Evolutionary conservation across 2,888 invertebrate species (phyloP).

Genomic region (Caprella mutica): DNA sequence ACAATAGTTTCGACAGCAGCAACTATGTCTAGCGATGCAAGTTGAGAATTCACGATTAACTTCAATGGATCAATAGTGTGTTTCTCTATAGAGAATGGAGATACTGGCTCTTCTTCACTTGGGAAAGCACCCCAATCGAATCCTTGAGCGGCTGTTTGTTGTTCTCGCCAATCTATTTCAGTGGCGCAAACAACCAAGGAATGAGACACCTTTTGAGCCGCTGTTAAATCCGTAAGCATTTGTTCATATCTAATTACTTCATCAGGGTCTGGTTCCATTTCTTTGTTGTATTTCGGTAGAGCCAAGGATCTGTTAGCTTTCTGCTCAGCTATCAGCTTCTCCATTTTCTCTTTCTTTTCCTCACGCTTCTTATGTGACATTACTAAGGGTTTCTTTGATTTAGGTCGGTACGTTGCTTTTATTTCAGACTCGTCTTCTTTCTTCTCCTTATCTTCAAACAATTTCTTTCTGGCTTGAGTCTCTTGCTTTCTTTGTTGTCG

Average conservation of each 20-base stretch:
- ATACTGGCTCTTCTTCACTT: slow-evolving; percentile 20
- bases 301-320: slow-evolving; percentile 26
- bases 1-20: slow-evolving; percentile 24
- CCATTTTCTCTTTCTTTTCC: slow-evolving; percentile 29
- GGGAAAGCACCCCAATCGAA: slow-evolving; percentile 32
- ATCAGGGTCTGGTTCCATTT: slow-evolving; percentile 15
- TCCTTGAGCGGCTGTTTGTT: slow-evolving; percentile 21
- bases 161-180: slow-evolving; percentile 20
- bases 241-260: slow-evolving; percentile 28
- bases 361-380: slow-evolving; percentile 23
- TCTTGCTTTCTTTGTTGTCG: slow-evolving; percentile 27
- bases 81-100: slow-evolving; percentile 19
- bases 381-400: slow-evolving; percentile 22
- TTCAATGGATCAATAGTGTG: slow-evolving; percentile 9
- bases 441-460: slow-evolving; percentile 24
- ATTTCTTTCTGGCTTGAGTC: slow-evolving; percentile 24
- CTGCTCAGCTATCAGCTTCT: slow-evolving; percentile 21
- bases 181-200: slow-evolving; percentile 16
- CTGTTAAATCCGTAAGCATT: slow-evolving; percentile 21
- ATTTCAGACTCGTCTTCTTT: slow-evolving; percentile 24
- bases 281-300: slow-evolving; percentile 16
- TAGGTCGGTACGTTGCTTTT: slow-evolving; percentile 19
- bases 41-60: slow-evolving; percentile 5
- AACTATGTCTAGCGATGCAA: slow-evolving; percentile 22
- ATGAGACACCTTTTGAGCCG: slow-evolving; percentile 17